phyloP scores from a whole-genome alignment of 1,140 invertebrate species.

The Trichogramma pretiosum region DNA sequence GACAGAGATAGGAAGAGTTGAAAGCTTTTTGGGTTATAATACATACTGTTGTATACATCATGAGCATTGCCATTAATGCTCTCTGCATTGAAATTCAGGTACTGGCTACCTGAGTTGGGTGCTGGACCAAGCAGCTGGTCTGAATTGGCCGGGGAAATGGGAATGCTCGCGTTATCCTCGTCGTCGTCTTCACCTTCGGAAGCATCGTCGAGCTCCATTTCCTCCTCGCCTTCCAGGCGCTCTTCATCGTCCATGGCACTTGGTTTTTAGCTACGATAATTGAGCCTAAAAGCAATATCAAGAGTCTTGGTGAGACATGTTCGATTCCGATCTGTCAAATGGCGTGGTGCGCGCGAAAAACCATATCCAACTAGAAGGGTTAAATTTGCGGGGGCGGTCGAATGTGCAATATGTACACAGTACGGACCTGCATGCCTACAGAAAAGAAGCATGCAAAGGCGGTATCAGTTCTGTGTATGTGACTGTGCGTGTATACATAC shows the following conservation, averaged over 20 bases:
- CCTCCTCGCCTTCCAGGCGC: constrained; percentile 44
- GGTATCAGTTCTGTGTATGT: too few species aligned
- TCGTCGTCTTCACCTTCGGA: constrained; percentile 39
- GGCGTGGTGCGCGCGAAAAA: too few species aligned
- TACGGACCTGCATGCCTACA: background rate
- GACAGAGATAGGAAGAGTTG: too few species aligned
- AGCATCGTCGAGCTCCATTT: constrained; percentile 45
- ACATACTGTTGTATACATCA: constrained; percentile 12
- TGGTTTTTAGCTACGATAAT: constrained; percentile 7
- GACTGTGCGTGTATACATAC: background rate
- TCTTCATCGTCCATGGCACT: constrained; percentile 43
- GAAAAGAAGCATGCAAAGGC: background rate
- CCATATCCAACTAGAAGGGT: background rate
- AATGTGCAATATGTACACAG: background rate
- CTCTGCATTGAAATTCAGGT: constrained; percentile 16
- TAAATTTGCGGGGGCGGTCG: background rate
- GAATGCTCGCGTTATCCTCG: constrained; percentile 40
- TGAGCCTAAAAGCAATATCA: background rate
- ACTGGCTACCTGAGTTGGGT: constrained; percentile 35
- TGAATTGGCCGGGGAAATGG: constrained; percentile 40
- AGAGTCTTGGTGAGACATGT: background rate
- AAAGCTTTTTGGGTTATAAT: background rate
- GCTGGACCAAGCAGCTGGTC: constrained; percentile 39
- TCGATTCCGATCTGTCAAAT: background rate
- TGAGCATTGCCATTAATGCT: constrained; percentile 12